These are phyloP conservation scores for Caenorhabditis briggsae DNA, from an alignment of 1,140 invertebrate genomes.

Conservation along the genomic window DNA sequence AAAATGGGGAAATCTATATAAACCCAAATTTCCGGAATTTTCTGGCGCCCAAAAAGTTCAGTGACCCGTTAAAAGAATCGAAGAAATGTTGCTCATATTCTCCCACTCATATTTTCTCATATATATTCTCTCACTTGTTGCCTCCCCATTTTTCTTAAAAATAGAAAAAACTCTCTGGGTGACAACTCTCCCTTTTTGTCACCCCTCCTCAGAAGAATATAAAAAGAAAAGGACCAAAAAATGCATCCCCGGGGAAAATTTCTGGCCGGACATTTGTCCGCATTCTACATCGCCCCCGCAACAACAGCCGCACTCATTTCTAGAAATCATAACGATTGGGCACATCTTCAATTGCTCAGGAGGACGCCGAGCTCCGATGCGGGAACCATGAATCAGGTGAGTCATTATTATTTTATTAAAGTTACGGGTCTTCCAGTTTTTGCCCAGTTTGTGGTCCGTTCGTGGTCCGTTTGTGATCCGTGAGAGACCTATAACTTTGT, in stretches of 20 bases:
- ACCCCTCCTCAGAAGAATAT: background rate
- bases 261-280: conserved; percentile 51
- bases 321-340: conserved; percentile 51
- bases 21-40: conserved; percentile 30
- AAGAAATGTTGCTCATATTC: background rate
- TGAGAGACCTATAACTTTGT: no score
- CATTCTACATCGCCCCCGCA: conserved; percentile 33
- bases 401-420: background rate
- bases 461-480: no score
- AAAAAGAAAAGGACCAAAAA: no score
- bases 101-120: background rate
- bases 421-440: no score
- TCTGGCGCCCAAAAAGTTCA: conserved; percentile 1
- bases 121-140: background rate
- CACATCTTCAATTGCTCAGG: conserved; percentile 34
- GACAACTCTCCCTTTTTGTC: conserved; percentile 6
- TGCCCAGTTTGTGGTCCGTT: no score
- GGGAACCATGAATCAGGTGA: conserved; percentile 43
- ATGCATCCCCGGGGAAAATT: conserved; percentile 54
- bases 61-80: conserved; percentile 28
- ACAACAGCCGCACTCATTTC: conserved; percentile 36
- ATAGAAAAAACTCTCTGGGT: conserved; percentile 10
- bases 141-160: conserved; percentile 28
- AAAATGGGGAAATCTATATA: background rate
- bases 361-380: conserved; percentile 40